A percentile compares a stretch with the other conserved stretches of the same genome.
phyloP scores from a whole-genome alignment of 2,797 vertebrate species.

The Megalops cyprinoides region DNA sequence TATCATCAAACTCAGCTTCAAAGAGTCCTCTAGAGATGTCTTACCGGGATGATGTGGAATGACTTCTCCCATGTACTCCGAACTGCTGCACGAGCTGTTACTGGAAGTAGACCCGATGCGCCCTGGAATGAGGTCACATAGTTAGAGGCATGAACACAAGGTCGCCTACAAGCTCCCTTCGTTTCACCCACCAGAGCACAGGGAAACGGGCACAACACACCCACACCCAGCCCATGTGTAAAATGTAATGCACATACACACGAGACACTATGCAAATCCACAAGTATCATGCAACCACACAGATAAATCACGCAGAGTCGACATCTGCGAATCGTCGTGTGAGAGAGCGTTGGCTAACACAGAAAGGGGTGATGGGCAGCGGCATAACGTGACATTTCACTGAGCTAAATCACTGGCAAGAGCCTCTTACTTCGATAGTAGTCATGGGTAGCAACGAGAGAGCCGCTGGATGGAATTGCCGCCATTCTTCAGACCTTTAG shows the following conservation, averaged over 20 bases:
- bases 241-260: too few relatives aligned
- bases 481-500: slow-evolving; percentile 79
- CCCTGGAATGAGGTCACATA: slow-evolving; percentile 66
- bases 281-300: too few relatives aligned
- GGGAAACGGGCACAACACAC: too few relatives aligned
- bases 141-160: not conserved
- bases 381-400: not conserved
- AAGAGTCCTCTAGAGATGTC: too few relatives aligned
- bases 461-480: slow-evolving; percentile 92
- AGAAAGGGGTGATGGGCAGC: too few relatives aligned
- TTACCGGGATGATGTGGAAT: slow-evolving; percentile 88
- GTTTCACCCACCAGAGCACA: too few relatives aligned
- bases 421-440: slow-evolving; percentile 89
- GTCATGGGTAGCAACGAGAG: slow-evolving; percentile 92
- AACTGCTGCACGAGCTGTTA: slow-evolving; percentile 90
- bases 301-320: too few relatives aligned
- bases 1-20: too few relatives aligned
- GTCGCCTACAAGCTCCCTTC: not conserved
- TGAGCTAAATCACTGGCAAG: not conserved
- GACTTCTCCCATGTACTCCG: slow-evolving; percentile 85
- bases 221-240: too few relatives aligned
- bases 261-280: too few relatives aligned
- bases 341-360: too few relatives aligned
- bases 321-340: too few relatives aligned
- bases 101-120: slow-evolving; percentile 92